Evolutionary conservation across 2,888 invertebrate species (phyloP).

Genomic region (Agelastica alni): DNA sequence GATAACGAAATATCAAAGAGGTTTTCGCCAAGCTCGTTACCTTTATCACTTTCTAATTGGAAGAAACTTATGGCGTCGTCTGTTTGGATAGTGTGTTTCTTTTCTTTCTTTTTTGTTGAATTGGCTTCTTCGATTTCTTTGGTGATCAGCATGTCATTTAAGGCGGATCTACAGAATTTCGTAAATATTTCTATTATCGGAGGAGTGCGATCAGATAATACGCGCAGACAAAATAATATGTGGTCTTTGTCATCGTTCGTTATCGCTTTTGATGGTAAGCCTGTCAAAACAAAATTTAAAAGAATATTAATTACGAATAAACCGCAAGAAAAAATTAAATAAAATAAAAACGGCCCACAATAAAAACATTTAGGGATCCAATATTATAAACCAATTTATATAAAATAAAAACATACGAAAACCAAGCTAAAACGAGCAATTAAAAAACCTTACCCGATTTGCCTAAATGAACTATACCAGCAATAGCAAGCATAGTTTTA

Average conservation of each 20-base stretch:
- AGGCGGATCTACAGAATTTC: conserved; percentile 73
- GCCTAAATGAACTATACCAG: conserved; percentile 84
- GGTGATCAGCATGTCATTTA: conserved; percentile 82
- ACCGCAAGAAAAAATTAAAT: no score
- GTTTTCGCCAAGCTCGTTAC: conserved; percentile 67
- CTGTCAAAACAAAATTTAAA: conserved; percentile 47
- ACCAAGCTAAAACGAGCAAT: no score
- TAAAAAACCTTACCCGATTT: conserved; percentile 68
- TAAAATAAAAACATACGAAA: no score
- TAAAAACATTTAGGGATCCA: no score
- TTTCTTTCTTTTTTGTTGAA: conserved; percentile 67
- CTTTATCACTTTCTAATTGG: conserved; percentile 68
- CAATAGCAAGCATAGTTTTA: conserved; percentile 86
- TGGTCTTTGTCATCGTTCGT: conserved; percentile 97
- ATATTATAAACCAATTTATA: no score
- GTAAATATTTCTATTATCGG: conserved; percentile 74
- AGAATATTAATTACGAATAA: no score
- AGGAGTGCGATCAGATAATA: conserved; percentile 70
- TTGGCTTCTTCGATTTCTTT: conserved; percentile 75
- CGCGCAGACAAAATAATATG: conserved; percentile 79
- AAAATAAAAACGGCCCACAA: no score
- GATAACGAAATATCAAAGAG: conserved; percentile 93
- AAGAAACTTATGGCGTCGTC: conserved; percentile 85
- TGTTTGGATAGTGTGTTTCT: conserved; percentile 73
- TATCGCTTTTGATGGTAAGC: conserved; percentile 72